Evolutionary conservation across 1,140 invertebrate species (phyloP).

Genomic region (Drosophila tani): DNA sequence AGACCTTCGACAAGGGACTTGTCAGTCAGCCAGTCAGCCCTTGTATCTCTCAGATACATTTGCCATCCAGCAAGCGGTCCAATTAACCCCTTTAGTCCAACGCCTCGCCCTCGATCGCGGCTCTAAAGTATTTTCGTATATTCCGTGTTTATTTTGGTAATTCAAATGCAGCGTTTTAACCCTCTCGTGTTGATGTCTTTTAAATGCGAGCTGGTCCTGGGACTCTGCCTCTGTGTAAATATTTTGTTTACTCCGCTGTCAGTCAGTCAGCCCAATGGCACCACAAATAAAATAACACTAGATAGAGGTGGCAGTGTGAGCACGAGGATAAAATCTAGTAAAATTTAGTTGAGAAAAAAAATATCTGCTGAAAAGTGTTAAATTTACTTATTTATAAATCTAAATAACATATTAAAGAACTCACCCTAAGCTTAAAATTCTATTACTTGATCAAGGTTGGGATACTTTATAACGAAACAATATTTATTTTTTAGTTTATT

Average conservation of each 20-base stretch:
- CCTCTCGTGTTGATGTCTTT: conserved; percentile 71
- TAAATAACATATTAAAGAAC: not conserved
- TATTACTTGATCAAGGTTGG: no score
- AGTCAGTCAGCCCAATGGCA: conserved; percentile 37
- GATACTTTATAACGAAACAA: no score
- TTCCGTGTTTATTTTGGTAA: conserved; percentile 79
- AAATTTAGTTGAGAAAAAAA: not conserved
- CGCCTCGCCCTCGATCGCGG: conserved; percentile 30
- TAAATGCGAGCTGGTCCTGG: conserved; percentile 62
- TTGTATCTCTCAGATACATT: conserved; percentile 61
- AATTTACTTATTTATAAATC: not conserved
- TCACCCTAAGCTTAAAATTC: no score
- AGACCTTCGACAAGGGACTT: conserved; percentile 43
- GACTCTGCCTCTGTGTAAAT: conserved; percentile 66
- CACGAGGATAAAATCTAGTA: not conserved
- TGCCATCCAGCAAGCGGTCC: conserved; percentile 57
- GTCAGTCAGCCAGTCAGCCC: conserved; percentile 38
- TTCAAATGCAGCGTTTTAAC: conserved; percentile 78
- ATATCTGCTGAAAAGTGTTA: not conserved
- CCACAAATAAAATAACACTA: conserved; percentile 16
- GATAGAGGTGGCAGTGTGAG: conserved; percentile 7
- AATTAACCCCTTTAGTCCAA: conserved; percentile 67
- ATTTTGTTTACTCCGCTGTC: conserved; percentile 59
- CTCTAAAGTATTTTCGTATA: conserved; percentile 72
- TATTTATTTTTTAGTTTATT: no score